phyloP scores from a whole-genome alignment of 2,113 vertebrate genomes.

The Meles meles region DNA sequence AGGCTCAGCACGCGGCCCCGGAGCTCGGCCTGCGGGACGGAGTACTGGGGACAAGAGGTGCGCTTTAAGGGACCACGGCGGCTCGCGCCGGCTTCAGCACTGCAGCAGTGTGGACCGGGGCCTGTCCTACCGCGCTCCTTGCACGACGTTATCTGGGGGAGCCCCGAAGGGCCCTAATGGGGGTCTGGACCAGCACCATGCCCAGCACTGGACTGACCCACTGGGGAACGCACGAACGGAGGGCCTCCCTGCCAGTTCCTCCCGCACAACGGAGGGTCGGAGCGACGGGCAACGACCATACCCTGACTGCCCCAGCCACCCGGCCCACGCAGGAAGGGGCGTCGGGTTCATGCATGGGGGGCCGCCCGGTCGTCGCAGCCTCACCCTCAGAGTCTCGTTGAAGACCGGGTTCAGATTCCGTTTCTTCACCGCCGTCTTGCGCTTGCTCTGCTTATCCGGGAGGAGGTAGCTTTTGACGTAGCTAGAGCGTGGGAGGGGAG shows the following conservation, averaged over 20 bases:
- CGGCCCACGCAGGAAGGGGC: neutral
- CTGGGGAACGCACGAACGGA: neutral
- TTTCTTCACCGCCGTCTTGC: constrained; percentile 92
- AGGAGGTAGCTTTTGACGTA: constrained; percentile 97
- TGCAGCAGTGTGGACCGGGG: neutral
- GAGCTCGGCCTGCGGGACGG: constrained; percentile 87
- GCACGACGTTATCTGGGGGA: neutral
- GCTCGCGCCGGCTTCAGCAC: neutral
- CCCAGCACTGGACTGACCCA: neutral
- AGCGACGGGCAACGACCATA: too few species aligned
- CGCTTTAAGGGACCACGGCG: neutral
- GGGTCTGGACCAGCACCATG: neutral
- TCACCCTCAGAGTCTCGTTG: constrained; percentile 92
- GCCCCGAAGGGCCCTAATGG: neutral
- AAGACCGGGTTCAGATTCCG: constrained; percentile 93
- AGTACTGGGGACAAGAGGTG: constrained; percentile 84
- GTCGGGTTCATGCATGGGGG: neutral
- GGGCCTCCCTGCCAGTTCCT: neutral
- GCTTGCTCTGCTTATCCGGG: constrained; percentile 94
- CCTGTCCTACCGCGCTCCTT: neutral
- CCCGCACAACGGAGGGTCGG: neutral
- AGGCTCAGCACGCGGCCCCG: constrained; percentile 90
- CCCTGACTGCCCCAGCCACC: neutral
- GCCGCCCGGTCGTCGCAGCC: neutral
- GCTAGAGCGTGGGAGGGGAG: constrained; percentile 73